Percentiles rank a stretch among this genome's conserved stretches.
Evolutionary conservation across 2,797 vertebrate genomes (phyloP).

Genomic region (Knipowitschia caucasica): DNA sequence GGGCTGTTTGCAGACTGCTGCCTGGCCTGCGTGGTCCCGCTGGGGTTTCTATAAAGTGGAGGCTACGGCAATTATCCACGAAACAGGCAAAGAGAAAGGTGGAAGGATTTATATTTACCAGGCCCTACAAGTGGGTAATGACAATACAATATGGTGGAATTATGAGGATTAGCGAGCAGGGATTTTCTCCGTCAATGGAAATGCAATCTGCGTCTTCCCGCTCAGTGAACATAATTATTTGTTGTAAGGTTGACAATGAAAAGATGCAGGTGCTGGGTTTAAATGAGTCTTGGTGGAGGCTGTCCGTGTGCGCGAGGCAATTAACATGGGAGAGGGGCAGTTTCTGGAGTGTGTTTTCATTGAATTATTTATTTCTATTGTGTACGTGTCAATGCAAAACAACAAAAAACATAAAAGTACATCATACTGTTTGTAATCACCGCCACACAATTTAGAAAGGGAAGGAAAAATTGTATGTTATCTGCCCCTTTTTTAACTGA

Average conservation of each 20-base stretch:
- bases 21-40: conserved; percentile 38
- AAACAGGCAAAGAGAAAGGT: conserved; percentile 56
- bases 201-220: conserved; percentile 47
- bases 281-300: neutral
- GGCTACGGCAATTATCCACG: conserved; percentile 65
- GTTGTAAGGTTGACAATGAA: conserved; percentile 4
- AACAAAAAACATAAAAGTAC: no score
- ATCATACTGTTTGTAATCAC: no score
- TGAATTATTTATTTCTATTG: no score
- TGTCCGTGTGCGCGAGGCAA: neutral
- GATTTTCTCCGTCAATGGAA: conserved; percentile 51
- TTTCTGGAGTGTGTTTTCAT: no score
- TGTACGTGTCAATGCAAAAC: no score
- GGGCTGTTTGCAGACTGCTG: conserved; percentile 36
- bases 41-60: conserved; percentile 51
- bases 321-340: no score
- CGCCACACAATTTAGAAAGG: no score
- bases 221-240: conserved; percentile 27
- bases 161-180: conserved; percentile 57
- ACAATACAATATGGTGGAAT: conserved; percentile 62
- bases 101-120: conserved; percentile 58
- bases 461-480: no score
- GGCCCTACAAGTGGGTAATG: conserved; percentile 61
- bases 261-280: conserved; percentile 1
- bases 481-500: no score